A percentile compares a stretch with the other conserved stretches of the same genome.
These are phyloP conservation scores for Apis florea DNA, from an alignment of 1,140 invertebrate genomes.

Conservation along the genomic window DNA sequence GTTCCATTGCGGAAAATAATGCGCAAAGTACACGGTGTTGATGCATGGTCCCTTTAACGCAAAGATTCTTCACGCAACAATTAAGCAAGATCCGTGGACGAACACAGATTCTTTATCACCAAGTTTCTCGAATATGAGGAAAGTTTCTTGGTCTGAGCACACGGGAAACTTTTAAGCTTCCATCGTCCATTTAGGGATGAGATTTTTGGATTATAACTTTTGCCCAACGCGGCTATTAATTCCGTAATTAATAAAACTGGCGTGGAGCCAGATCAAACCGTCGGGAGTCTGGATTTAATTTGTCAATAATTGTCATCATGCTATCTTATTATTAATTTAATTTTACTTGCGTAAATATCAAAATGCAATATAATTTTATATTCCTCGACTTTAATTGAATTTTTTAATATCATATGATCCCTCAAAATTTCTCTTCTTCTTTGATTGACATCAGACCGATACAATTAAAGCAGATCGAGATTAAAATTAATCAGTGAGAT, in stretches of 20 bases:
- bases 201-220: slow-evolving; percentile 58
- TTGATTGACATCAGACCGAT: too few species aligned
- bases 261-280: slow-evolving; percentile 28
- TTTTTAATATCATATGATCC: too few species aligned
- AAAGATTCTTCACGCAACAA: slow-evolving; percentile 35
- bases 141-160: slow-evolving; percentile 42
- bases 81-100: slow-evolving; percentile 22
- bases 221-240: slow-evolving; percentile 43
- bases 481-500: too few species aligned
- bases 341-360: too few species aligned
- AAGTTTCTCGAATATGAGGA: slow-evolving; percentile 50
- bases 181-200: slow-evolving; percentile 30
- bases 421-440: too few species aligned
- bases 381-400: too few species aligned
- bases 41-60: slow-evolving; percentile 15
- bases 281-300: neutral
- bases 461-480: neutral
- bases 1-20: neutral
- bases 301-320: slow-evolving; percentile 10
- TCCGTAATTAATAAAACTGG: slow-evolving; percentile 52
- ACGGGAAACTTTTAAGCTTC: slow-evolving; percentile 52
- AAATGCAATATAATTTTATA: too few species aligned
- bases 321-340: too few species aligned
- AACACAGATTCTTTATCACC: slow-evolving; percentile 36
- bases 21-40: neutral